Evolutionary conservation across 2,113 vertebrate species (phyloP), one percentile per base, ranked within the genome.

Genomic region (Cebidichthys violaceus): DNA sequence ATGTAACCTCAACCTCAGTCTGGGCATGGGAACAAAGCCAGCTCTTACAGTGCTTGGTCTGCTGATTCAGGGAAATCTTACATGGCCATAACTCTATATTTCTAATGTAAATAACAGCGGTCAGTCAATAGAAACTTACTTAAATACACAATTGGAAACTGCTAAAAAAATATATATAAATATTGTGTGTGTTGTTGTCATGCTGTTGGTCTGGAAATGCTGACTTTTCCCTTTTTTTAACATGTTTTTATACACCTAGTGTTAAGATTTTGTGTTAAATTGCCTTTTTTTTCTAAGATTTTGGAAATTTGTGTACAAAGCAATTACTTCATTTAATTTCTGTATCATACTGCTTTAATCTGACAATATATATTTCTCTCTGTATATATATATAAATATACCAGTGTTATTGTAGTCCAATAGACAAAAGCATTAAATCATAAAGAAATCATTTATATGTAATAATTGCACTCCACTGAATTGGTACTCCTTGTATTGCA

Each of bases 161-260:
- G 55, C 64, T 31, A 74, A 43, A 83, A 70, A 84, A 45, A 80
- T 1, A 76, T 39, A 66, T 55, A 77, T 39, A 52, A 60, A 55
- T 68, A 47, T 59, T 72, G 37, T 91, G 52, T 77, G 39, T 85
- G 43, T 45, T 55, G 39, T 83, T 84, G 31, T 81, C 37, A 18
- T 90, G 60, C 55, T 72, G 41, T 84, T 82, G 77, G 60, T 91
- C 68, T 86, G 68, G 45, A 82, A 81, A 68, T 82, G 59, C 77
- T 72, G 70, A 14, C 43, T 72, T 77, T n/a, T 65, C 50, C 59
- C 4, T 71, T 88, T 87, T 87, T 89, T 77, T 55, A 68, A 82
- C 47, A 17, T 74, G 68, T 90, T 94, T 91, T 93, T 94, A 86
- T 94, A 92, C 61, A 82, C 41, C 15, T 84, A 83, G 72, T 85